A percentile compares a stretch with the other conserved stretches of the same genome.
These are phyloP conservation scores for Tachycineta bicolor DNA, from an alignment of 2,113 vertebrate species.

Conservation along the genomic window DNA sequence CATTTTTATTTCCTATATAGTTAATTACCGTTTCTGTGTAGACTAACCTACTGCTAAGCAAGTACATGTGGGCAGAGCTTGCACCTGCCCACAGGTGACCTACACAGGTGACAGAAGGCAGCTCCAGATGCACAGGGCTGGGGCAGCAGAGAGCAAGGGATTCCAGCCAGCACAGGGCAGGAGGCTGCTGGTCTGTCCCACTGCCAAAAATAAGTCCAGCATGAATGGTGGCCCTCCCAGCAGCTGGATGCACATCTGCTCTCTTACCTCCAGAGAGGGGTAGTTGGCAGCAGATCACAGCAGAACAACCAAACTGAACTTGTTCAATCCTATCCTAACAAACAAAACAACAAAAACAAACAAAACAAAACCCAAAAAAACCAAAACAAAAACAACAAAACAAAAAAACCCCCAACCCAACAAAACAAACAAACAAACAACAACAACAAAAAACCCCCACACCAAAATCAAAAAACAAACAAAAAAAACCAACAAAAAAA, in stretches of 20 bases:
- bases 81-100: not conserved
- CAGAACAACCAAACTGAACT: not conserved
- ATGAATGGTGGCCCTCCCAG: accelerated
- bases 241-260: not conserved
- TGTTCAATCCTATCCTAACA: not conserved
- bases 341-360: too few relatives aligned
- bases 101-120: not conserved
- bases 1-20: not conserved
- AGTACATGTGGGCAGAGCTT: not conserved
- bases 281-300: not conserved
- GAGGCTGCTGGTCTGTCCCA: not conserved
- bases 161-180: not conserved
- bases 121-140: not conserved
- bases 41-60: not conserved
- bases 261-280: not conserved
- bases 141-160: not conserved
- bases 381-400: too few relatives aligned
- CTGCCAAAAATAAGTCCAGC: not conserved
- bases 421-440: too few relatives aligned
- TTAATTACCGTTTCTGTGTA: not conserved
- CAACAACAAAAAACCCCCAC: too few relatives aligned
- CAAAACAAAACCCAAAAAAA: too few relatives aligned
- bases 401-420: too few relatives aligned
- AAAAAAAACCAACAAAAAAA: not conserved
- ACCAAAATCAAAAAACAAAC: too few relatives aligned